These are phyloP conservation scores for Eonycteris spelaea DNA, from an alignment of 2,113 vertebrate species.

Conservation along the genomic window DNA sequence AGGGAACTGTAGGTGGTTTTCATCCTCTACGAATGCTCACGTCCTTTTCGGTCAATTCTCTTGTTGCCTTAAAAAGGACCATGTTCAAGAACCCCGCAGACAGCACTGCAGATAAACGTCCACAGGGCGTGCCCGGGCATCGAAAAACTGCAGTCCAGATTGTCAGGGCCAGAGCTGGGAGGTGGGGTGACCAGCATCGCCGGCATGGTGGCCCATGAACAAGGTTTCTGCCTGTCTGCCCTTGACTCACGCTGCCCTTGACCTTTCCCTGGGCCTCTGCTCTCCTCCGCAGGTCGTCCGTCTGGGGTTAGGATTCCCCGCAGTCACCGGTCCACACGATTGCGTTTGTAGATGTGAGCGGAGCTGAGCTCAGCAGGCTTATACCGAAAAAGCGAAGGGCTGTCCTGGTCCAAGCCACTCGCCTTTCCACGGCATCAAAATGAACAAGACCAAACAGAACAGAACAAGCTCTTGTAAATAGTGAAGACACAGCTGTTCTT, in stretches of 20 bases:
- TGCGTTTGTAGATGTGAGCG: neutral
- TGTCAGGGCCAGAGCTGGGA: neutral
- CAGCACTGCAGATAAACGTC: neutral
- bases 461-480: neutral
- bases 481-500: neutral
- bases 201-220: accelerated
- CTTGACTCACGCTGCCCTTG: accelerated
- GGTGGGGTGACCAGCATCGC: neutral
- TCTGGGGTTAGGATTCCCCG: neutral
- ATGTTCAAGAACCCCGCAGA: neutral
- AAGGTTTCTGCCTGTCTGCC: neutral
- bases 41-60: neutral
- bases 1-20: neutral
- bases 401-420: neutral
- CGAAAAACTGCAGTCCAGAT: neutral
- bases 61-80: neutral
- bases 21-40: neutral
- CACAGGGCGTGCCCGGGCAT: accelerated
- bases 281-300: neutral
- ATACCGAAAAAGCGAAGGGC: neutral
- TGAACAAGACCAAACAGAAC: neutral
- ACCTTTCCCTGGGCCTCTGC: neutral
- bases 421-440: neutral
- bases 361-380: neutral
- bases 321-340: accelerated